These are phyloP conservation scores for Euschistus heros DNA, from an alignment of 1,140 invertebrate genomes.

Conservation along the genomic window DNA sequence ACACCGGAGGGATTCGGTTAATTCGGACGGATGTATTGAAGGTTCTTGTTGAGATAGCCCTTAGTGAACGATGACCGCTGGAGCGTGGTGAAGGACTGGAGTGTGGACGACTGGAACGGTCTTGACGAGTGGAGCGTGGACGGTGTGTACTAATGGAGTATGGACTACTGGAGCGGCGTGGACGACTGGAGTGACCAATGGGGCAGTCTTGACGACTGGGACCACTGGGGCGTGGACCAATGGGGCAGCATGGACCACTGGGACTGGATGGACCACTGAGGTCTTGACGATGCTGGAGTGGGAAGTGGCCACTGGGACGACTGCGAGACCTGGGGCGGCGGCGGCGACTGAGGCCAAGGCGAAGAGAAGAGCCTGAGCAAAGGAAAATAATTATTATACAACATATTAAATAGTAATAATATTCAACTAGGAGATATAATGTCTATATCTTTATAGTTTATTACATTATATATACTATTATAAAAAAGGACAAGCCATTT, in stretches of 20 bases:
- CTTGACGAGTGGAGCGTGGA: constrained; percentile 35
- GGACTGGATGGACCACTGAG: constrained; percentile 28
- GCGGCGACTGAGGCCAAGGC: constrained; percentile 41
- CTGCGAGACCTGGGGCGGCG: constrained; percentile 24
- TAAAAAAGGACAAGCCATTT: no score
- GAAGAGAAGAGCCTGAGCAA: constrained; percentile 39
- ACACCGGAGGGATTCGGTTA: background rate
- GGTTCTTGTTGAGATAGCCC: background rate
- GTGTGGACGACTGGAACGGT: constrained; percentile 30
- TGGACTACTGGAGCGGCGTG: constrained; percentile 30
- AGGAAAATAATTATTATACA: background rate
- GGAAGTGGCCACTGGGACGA: constrained; percentile 21
- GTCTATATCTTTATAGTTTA: no score
- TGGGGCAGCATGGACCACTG: constrained; percentile 29
- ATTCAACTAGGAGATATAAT: background rate
- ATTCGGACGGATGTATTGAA: background rate
- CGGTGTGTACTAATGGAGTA: constrained; percentile 34
- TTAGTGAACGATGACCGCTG: constrained; percentile 33
- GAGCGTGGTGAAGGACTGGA: constrained; percentile 30
- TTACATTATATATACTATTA: no score
- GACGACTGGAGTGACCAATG: constrained; percentile 31
- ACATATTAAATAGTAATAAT: background rate
- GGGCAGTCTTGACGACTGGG: constrained; percentile 38
- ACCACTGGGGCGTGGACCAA: constrained; percentile 26
- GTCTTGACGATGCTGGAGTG: constrained; percentile 24